Evolutionary conservation across 1,140 invertebrate genomes (phyloP).

Genomic region (Hyles vespertilio): DNA sequence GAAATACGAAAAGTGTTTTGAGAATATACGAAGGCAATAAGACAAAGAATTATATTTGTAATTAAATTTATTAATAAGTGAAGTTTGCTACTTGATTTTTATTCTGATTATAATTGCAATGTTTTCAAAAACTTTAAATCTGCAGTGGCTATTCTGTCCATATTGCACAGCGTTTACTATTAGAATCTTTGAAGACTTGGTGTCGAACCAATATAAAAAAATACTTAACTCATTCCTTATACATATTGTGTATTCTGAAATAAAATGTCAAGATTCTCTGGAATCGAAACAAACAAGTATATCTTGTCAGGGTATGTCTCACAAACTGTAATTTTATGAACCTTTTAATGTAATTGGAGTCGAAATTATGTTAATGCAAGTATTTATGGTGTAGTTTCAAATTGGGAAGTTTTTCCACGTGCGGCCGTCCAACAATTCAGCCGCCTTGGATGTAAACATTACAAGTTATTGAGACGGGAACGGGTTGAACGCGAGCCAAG

Average conservation of each 20-base stretch:
- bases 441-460: constrained; percentile 31
- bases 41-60: too few relatives aligned
- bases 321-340: not conserved
- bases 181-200: too few relatives aligned
- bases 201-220: too few relatives aligned
- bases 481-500: constrained; percentile 29
- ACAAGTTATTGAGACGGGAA: constrained; percentile 29
- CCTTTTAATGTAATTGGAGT: not conserved
- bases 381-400: constrained; percentile 9
- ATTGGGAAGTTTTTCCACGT: constrained; percentile 22
- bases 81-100: too few relatives aligned
- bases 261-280: too few relatives aligned
- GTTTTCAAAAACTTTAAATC: not conserved
- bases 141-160: not conserved
- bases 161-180: too few relatives aligned
- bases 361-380: constrained; percentile 3
- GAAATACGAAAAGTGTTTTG: not conserved
- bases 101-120: too few relatives aligned
- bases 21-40: too few relatives aligned
- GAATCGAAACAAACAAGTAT: too few relatives aligned
- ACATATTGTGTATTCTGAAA: too few relatives aligned
- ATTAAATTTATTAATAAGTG: too few relatives aligned
- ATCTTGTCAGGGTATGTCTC: not conserved
- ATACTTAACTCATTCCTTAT: too few relatives aligned
- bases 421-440: constrained; percentile 23